phyloP scores from a whole-genome alignment of 2,113 vertebrate genomes.

The Nymphicus hollandicus region DNA sequence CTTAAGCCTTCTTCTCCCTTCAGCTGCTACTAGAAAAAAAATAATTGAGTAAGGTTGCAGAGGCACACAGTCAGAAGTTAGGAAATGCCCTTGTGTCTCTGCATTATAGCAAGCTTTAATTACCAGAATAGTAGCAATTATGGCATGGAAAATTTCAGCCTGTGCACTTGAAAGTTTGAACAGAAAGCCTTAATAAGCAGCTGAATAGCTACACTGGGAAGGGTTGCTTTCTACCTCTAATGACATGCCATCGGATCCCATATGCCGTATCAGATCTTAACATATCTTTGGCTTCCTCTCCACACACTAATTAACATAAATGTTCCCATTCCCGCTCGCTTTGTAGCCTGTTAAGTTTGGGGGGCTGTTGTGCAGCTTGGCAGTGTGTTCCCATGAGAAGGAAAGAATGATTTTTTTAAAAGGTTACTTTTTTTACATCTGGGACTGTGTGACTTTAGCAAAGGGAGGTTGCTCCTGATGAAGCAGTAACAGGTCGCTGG shows the following conservation, averaged over 20 bases:
- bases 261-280: background rate
- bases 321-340: background rate
- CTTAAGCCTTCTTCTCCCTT: background rate
- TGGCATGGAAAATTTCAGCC: constrained; percentile 14
- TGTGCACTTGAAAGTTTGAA: background rate
- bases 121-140: constrained; percentile 24
- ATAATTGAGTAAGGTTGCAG: background rate
- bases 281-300: background rate
- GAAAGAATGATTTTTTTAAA: background rate
- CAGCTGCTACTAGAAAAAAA: background rate
- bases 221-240: constrained; percentile 20
- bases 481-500: background rate
- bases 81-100: background rate
- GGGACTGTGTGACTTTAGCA: background rate
- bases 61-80: background rate
- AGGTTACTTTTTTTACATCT: background rate
- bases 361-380: background rate
- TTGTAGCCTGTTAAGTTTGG: background rate
- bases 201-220: background rate
- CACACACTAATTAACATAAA: background rate
- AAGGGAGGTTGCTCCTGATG: background rate
- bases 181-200: constrained; percentile 22
- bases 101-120: constrained; percentile 18
- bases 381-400: background rate
- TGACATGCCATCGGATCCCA: constrained; percentile 2